Percentiles rank a stretch among this genome's conserved stretches.
These are phyloP conservation scores for Bhutanitis thaidina DNA, from an alignment of 2,888 invertebrate genomes.

Conservation along the genomic window DNA sequence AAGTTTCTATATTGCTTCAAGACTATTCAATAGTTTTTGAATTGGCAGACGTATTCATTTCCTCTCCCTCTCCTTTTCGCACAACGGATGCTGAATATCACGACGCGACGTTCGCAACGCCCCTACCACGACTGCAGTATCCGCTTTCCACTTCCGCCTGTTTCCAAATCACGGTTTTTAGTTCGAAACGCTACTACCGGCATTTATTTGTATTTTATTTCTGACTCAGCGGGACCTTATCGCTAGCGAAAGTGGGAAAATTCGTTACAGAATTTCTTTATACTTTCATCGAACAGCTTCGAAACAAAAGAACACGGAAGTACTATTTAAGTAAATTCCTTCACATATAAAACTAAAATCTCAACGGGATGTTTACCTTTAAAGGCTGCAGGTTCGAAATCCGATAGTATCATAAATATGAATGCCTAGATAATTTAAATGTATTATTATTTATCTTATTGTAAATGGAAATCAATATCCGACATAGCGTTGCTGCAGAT, in stretches of 20 bases:
- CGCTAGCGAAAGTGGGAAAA: constrained; percentile 1
- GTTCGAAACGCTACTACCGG: constrained; percentile 37
- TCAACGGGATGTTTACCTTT: too few species aligned
- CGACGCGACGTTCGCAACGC: constrained; percentile 44
- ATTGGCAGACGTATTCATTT: constrained; percentile 60
- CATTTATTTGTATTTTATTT: constrained; percentile 42
- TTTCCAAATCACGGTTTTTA: constrained; percentile 55
- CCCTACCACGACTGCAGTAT: constrained; percentile 64
- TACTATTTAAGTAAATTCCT: too few species aligned
- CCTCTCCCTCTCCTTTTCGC: constrained; percentile 41
- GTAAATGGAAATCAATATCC: too few species aligned
- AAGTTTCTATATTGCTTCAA: constrained; percentile 18
- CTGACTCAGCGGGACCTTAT: constrained; percentile 21
- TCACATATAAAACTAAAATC: too few species aligned
- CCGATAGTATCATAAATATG: too few species aligned
- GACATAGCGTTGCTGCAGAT: too few species aligned
- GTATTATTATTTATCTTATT: too few species aligned
- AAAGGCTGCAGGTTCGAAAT: too few species aligned
- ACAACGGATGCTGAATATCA: constrained; percentile 63
- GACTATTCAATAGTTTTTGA: constrained; percentile 43
- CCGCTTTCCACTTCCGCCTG: constrained; percentile 62
- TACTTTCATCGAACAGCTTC: constrained; percentile 3
- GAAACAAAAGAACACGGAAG: not conserved
- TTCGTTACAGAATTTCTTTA: not conserved
- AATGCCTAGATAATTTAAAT: too few species aligned